Conservation (phyloP, 1,140 invertebrate genomes). For the Hetaerina americana region DNA sequence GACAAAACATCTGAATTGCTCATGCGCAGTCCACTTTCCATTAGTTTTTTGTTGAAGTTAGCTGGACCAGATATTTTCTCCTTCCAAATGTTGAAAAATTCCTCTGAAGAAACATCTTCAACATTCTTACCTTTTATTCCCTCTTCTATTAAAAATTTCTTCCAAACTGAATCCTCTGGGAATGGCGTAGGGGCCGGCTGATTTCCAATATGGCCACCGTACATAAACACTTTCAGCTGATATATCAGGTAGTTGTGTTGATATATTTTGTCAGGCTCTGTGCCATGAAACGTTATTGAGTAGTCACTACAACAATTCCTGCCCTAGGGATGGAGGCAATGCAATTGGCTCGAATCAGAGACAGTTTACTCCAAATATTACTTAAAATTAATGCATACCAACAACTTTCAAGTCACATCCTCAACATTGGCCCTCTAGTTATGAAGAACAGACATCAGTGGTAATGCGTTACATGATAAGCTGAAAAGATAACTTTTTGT, state of each 20-base stretch:
- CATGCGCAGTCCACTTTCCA: no score
- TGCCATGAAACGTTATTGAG: constrained; percentile 29
- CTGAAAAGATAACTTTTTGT: no score
- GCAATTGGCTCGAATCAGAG: no score
- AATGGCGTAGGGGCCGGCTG: constrained; percentile 23
- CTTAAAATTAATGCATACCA: no score
- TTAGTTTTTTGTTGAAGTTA: no score
- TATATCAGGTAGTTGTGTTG: constrained; percentile 34
- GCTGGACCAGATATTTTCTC: constrained; percentile 12
- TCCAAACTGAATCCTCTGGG: constrained; percentile 16
- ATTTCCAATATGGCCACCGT: constrained; percentile 25
- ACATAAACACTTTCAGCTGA: constrained; percentile 26
- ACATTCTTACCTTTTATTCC: constrained; percentile 20
- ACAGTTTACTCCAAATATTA: no score
- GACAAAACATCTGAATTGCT: no score
- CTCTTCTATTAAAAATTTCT: constrained; percentile 6
- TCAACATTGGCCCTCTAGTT: no score
- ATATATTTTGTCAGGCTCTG: constrained; percentile 33
- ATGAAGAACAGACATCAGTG: no score
- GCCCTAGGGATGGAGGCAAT: no score
- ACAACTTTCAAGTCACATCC: no score
- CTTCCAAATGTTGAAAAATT: constrained; percentile 32
- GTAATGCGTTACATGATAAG: no score
- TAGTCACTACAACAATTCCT: constrained; percentile 30
- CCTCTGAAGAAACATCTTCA: constrained; percentile 26